These are phyloP conservation scores for Meloidogyne floridensis DNA, from an alignment of 1,140 invertebrate species.

Conservation along the genomic window DNA sequence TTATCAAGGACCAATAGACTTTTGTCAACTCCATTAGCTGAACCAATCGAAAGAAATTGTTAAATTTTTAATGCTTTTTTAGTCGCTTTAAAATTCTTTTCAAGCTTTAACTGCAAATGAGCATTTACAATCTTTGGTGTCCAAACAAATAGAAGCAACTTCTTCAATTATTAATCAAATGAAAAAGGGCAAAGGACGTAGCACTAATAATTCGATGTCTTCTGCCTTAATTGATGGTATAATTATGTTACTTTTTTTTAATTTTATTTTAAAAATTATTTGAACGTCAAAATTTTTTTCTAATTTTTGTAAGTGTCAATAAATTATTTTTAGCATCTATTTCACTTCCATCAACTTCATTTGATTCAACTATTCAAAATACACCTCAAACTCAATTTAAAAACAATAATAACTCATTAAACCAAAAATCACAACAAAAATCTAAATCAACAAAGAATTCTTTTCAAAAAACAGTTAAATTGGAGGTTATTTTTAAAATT, in stretches of 20 bases:
- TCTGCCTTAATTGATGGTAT: not conserved
- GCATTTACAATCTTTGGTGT: conserved; percentile 2
- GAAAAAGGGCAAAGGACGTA: not conserved
- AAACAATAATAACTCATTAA: not conserved
- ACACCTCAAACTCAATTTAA: not conserved
- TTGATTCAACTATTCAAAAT: not conserved
- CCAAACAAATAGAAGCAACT: not conserved
- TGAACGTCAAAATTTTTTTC: not conserved
- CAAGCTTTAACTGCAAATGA: not conserved
- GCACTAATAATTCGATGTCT: not conserved
- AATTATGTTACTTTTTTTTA: no score
- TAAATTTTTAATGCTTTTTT: not conserved
- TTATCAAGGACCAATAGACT: not conserved
- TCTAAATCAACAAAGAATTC: not conserved
- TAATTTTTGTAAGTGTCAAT: no score
- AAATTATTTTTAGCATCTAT: not conserved
- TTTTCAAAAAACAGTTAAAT: not conserved
- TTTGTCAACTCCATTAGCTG: not conserved
- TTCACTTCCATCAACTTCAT: not conserved
- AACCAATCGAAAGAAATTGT: not conserved
- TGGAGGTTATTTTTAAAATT: not conserved
- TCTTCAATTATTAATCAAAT: not conserved
- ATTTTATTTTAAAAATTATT: not conserved
- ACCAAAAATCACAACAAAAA: not conserved
- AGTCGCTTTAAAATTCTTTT: not conserved